Conservation (phyloP, 1,140 invertebrate species). For the Chironomus tepperi region DNA sequence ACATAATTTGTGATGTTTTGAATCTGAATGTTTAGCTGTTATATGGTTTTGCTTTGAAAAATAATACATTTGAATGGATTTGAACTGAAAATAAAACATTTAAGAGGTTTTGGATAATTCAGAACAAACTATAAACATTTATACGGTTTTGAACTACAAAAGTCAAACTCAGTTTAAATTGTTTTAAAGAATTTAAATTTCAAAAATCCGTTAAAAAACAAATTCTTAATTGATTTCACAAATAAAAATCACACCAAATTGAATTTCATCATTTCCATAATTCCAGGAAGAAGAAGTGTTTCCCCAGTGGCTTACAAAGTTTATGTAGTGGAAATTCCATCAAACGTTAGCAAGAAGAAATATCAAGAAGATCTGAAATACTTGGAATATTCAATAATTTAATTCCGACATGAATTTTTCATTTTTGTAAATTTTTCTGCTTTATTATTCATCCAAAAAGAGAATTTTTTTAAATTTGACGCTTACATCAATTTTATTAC, state of each 20-base stretch:
- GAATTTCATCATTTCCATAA: neutral
- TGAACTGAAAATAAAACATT: too few relatives aligned
- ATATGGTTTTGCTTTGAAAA: too few relatives aligned
- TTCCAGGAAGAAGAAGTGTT: neutral
- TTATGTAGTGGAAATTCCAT: neutral
- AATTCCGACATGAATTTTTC: neutral
- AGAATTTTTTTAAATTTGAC: neutral
- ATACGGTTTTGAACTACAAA: too few relatives aligned
- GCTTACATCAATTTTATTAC: neutral
- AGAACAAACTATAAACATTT: too few relatives aligned
- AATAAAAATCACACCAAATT: neutral
- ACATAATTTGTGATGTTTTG: too few relatives aligned
- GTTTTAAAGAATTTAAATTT: too few relatives aligned
- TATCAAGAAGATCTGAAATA: neutral
- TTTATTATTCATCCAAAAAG: conserved; percentile 9
- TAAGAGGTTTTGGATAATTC: too few relatives aligned
- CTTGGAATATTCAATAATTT: neutral
- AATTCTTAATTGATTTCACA: neutral
- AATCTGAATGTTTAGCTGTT: too few relatives aligned
- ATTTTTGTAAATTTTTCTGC: neutral
- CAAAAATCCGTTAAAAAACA: too few relatives aligned
- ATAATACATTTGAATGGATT: too few relatives aligned
- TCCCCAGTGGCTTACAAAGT: neutral
- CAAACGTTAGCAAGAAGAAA: neutral
- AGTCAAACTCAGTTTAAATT: too few relatives aligned